A percentile compares a stretch with the other conserved stretches of the same genome.
Evolutionary conservation across 2,113 vertebrate species (phyloP).

Genomic region (Hippocampus mohnikei): DNA sequence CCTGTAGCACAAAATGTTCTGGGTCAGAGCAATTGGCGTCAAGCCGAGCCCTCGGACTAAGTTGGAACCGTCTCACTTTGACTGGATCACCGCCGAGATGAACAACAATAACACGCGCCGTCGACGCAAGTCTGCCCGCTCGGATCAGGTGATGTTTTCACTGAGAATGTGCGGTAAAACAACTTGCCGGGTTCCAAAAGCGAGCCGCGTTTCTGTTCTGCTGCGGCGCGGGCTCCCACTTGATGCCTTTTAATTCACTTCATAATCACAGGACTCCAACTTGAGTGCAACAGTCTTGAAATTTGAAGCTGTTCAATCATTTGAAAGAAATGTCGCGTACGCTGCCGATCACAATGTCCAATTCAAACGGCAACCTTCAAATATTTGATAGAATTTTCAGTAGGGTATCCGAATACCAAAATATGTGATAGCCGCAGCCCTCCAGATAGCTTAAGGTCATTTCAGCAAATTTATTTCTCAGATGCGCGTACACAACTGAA

Average conservation of each 20-base stretch:
- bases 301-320: neutral
- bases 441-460: too few species aligned
- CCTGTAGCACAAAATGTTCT: constrained; percentile 60
- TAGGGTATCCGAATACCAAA: too few species aligned
- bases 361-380: neutral
- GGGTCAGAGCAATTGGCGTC: constrained; percentile 52
- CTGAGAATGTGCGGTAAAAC: neutral
- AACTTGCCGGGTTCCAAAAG: neutral
- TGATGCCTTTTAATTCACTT: neutral
- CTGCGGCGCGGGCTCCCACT: neutral
- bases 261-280: too few species aligned
- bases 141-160: too few species aligned
- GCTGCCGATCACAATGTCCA: neutral
- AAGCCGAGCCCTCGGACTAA: constrained; percentile 53
- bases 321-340: neutral
- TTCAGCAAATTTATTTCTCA: too few species aligned
- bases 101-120: neutral
- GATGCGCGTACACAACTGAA: too few species aligned
- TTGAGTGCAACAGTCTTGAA: too few species aligned
- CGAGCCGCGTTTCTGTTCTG: neutral
- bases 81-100: neutral
- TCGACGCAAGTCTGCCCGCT: neutral
- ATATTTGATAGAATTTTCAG: too few species aligned
- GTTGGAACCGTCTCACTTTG: neutral
- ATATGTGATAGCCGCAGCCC: too few species aligned